Evolutionary conservation across 1,140 invertebrate genomes (phyloP), one percentile per base, ranked within the genome.

Genomic region (Pseudomyrmex gracilis): DNA sequence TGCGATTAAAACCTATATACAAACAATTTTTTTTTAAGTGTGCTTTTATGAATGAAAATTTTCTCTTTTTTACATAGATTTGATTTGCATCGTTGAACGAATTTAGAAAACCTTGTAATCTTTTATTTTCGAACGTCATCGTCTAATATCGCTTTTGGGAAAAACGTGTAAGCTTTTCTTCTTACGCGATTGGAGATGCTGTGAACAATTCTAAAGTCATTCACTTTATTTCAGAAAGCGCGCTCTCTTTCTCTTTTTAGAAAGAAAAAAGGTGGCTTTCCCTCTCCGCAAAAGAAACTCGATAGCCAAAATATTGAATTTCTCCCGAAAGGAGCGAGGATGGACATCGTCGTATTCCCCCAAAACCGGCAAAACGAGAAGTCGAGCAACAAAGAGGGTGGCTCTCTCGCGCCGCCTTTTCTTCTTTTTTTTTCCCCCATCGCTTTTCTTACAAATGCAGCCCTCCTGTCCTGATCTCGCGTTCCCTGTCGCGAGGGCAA

Each of bases 261-360:
- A 45, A 61, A 58, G 51, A 84, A 73, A 87, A 77, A 67, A 64
- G 57, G 45, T 58, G 20, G 10, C 13, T 67, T 74, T 43, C 70
- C n/a, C 22, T 63, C 49, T 13, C 45, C 20, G 45, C 67, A 66
- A 68, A 90, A 7, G 34, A 90, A 92, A 92, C 76, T 90, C 89
- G 91, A 92, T 92, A 92, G 91, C 89, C 91, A 92, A 93, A 93
- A 92, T 93, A 92, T 92, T 91, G 89, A 90, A 90, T 93, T 91
- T 92, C 90, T 82, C 34, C 58, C 20, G 70, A 85, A 85, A 89
- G 58, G 57, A 88, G 73, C 80, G 67, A 68, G 78, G 86, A 85
- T 76, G 83, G 76, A 87, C 74, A 80, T 58, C 63, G 43, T 58
- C 51, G 73, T 73, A 34, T 78, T 57, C 85, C 77, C 68, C 58